Percentiles rank a stretch among this genome's conserved stretches.
Evolutionary conservation across 2,113 vertebrate genomes (phyloP).

Genomic region (Platycercus adscitus): DNA sequence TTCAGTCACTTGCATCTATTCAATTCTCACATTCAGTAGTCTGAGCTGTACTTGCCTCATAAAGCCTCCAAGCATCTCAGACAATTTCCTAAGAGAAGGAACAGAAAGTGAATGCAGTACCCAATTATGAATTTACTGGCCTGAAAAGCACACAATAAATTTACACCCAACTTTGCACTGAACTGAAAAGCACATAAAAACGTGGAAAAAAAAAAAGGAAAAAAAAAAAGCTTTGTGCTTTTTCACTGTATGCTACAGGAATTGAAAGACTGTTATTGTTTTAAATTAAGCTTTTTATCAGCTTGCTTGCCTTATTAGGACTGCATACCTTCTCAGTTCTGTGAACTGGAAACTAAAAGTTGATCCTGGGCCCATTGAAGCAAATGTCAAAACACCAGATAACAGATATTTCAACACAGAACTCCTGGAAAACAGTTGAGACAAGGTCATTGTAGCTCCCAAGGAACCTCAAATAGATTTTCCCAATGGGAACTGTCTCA

Average conservation of each 20-base stretch:
- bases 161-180: not conserved
- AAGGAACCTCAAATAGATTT: not conserved
- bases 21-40: not conserved
- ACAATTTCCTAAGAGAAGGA: not conserved
- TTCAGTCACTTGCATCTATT: not conserved
- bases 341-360: not conserved
- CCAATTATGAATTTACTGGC: not conserved
- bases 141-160: not conserved
- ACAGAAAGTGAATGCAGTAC: accelerated
- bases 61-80: not conserved
- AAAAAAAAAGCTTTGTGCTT: not conserved
- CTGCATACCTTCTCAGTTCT: not conserved
- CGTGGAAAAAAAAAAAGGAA: not conserved
- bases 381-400: not conserved
- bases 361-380: not conserved
- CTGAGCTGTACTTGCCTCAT: not conserved
- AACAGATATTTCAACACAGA: not conserved
- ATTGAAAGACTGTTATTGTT: not conserved
- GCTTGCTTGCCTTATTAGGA: not conserved
- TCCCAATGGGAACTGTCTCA: not conserved
- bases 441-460: not conserved
- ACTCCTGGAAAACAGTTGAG: not conserved
- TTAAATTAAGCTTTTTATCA: not conserved
- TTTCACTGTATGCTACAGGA: not conserved
- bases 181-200: not conserved